Conservation (phyloP, 2,113 vertebrate genomes). For the Tupaia tana region DNA sequence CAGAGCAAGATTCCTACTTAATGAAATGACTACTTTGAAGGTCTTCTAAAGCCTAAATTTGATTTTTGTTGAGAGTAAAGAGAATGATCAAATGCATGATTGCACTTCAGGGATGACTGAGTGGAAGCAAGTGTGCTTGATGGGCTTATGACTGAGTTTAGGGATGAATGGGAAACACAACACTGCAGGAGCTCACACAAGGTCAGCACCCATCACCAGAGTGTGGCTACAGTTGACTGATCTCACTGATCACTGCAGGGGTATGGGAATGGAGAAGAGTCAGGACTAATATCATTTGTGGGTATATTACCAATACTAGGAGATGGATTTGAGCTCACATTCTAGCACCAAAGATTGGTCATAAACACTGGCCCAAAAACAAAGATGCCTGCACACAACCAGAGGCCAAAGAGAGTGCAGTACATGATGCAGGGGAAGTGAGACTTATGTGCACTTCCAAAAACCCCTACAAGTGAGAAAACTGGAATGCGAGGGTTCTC, state of each 20-base stretch:
- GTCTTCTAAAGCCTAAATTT: conserved; percentile 16
- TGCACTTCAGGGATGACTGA: not conserved
- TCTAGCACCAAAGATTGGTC: not conserved
- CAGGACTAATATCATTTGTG: not conserved
- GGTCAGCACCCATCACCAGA: not conserved
- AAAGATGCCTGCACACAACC: not conserved
- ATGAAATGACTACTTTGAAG: not conserved
- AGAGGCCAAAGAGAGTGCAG: not conserved
- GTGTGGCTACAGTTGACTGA: not conserved
- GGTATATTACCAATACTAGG: not conserved
- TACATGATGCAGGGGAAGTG: not conserved
- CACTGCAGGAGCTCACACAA: not conserved
- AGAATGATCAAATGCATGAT: not conserved
- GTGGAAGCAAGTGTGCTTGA: not conserved
- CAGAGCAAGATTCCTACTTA: not conserved
- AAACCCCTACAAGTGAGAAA: not conserved
- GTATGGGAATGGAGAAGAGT: not conserved
- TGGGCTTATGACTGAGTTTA: not conserved
- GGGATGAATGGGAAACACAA: not conserved
- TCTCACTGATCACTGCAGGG: not conserved
- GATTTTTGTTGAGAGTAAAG: not conserved
- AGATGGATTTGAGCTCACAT: not conserved
- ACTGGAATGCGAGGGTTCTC: not conserved
- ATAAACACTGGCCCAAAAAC: not conserved
- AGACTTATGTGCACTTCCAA: not conserved